Conservation (phyloP, 2,113 vertebrate genomes). For the Cygnus buccinator region DNA sequence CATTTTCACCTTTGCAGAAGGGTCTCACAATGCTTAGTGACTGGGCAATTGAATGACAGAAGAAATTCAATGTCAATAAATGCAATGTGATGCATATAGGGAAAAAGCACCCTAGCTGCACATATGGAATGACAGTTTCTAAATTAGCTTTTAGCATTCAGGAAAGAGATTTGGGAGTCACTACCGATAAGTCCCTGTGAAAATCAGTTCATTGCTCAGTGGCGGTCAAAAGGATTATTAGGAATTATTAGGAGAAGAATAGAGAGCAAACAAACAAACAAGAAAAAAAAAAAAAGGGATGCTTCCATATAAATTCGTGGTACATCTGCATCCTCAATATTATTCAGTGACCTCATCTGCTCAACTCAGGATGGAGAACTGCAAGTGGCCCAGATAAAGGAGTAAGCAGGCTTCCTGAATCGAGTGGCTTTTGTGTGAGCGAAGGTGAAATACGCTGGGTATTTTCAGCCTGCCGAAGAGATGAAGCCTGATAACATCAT, state of each 20-base stretch:
- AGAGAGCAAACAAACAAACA: constrained; percentile 1
- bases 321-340: background rate
- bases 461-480: constrained; percentile 21
- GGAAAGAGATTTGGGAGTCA: background rate
- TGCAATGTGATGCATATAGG: constrained; percentile 4
- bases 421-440: background rate
- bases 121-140: background rate
- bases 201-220: constrained; percentile 34
- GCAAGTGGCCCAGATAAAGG: background rate
- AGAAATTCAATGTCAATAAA: constrained; percentile 42
- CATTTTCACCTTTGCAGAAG: constrained; percentile 28
- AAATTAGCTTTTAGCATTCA: constrained; percentile 31
- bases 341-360: background rate
- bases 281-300: background rate
- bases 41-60: constrained; percentile 3
- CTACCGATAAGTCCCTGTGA: background rate
- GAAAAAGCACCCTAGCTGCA: background rate
- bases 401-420: background rate
- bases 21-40: constrained; percentile 45
- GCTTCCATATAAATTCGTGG: background rate
- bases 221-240: background rate
- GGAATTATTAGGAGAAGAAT: constrained; percentile 8
- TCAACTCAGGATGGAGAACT: background rate
- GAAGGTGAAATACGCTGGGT: background rate
- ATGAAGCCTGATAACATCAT: background rate